Evolutionary conservation across 1,140 invertebrate genomes (phyloP), one percentile per base, ranked within the genome.

Genomic region (Papilio polytes): DNA sequence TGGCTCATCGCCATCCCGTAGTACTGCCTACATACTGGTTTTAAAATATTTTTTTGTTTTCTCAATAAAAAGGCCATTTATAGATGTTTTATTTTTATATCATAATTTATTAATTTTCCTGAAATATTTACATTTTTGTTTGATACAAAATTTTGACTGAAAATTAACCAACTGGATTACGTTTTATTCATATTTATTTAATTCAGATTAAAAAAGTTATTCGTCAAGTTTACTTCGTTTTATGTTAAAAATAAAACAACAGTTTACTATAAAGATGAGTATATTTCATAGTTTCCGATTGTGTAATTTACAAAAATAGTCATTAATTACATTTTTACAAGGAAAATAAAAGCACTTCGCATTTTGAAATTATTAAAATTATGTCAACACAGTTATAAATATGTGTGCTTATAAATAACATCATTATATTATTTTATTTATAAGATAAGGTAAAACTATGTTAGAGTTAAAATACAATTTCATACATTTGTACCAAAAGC

Each of bases 141-240:
- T 70, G 12, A 70, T 70, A 78, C n/a, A 15, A 63, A 46, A 36
- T 78, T 78, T 78, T 41, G 56, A 78, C 8, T 48, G 51, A 7
- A 31, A 22, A 56, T 77, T 77, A 31, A 59, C 76, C 76, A 78
- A 59, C 76, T 78, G 44, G 76, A 78, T 78, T 59, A 78, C 22
- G 15, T 31, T 36, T 70, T 70, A 15, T 31, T 70, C 10, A 18
- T 70, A 66, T 15, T 18, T 7, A 20, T 18, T 8, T n/a, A 56
- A 9, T 20, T 0, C 53, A 56, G 53, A 56, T 56, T 56, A 56
- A 9, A 56, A 56, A 56, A 56, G 9, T 41, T 41, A 41, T 8
- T 41, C 7, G 0, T 8, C 8, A 41, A 0, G 36, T 41, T 41
- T 41, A 41, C 1, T 41, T 7, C 8, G 36, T 41, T 41, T 0